Evolutionary conservation across 1,140 invertebrate species (phyloP).

Genomic region (Campoletis sonorensis): DNA sequence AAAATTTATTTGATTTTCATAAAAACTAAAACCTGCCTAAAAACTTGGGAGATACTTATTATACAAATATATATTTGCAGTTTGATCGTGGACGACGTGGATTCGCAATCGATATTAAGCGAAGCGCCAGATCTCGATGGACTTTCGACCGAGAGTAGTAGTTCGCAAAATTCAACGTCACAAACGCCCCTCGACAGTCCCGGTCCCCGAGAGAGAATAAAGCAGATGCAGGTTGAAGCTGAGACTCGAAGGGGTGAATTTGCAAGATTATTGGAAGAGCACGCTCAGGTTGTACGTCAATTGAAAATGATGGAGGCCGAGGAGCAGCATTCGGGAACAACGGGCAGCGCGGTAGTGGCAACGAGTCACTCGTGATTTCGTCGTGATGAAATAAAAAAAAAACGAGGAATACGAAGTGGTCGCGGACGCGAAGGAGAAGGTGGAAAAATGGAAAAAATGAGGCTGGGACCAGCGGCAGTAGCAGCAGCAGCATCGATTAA

Average conservation of each 20-base stretch:
- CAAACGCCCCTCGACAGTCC: constrained; percentile 65
- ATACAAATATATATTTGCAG: constrained; percentile 52
- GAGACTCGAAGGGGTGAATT: constrained; percentile 75
- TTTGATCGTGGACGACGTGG: constrained; percentile 67
- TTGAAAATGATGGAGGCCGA: constrained; percentile 73
- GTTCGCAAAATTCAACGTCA: constrained; percentile 59
- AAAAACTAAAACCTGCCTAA: neutral
- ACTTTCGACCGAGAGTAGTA: constrained; percentile 59
- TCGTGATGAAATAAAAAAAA: neutral
- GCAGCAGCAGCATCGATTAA: constrained; percentile 8
- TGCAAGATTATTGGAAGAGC: constrained; percentile 75
- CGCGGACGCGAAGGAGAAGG: neutral
- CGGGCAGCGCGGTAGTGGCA: constrained; percentile 55
- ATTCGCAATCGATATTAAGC: constrained; percentile 63
- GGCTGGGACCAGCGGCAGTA: constrained; percentile 56
- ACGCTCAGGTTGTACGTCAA: constrained; percentile 74
- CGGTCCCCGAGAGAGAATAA: constrained; percentile 64
- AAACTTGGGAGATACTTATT: neutral
- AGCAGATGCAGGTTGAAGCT: constrained; percentile 72
- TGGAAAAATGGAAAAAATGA: neutral
- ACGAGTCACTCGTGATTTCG: constrained; percentile 65
- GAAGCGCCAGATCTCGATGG: constrained; percentile 59
- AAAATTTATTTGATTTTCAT: neutral
- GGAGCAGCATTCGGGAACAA: constrained; percentile 59
- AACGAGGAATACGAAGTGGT: constrained; percentile 33